phyloP scores from a whole-genome alignment of 2,888 invertebrate species.

The Lymantria dispar region DNA sequence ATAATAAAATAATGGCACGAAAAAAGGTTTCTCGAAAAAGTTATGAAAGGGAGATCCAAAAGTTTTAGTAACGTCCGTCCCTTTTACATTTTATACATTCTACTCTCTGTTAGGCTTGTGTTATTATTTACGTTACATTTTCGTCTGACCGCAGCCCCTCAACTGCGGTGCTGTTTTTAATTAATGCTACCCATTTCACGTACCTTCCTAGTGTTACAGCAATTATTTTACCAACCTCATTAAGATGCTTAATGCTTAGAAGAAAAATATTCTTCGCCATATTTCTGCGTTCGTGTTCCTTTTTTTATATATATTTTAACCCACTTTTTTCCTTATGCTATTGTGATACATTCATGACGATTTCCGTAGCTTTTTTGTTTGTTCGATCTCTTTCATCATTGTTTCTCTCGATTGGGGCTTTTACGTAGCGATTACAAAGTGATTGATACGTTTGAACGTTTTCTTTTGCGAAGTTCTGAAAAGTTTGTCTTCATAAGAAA shows the following conservation, averaged over 20 bases:
- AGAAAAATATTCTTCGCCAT: conserved; percentile 64
- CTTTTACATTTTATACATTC: conserved; percentile 69
- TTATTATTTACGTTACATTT: conserved; percentile 76
- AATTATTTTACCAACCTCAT: conserved; percentile 77
- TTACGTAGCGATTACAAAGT: conserved; percentile 48
- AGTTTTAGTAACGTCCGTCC: conserved; percentile 61
- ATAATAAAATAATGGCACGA: conserved; percentile 75
- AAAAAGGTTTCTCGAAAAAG: conserved; percentile 74
- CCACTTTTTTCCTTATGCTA: conserved; percentile 45
- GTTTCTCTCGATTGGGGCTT: conserved; percentile 52
- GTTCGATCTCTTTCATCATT: conserved; percentile 46
- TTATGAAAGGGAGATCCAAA: conserved; percentile 73
- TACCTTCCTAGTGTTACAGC: conserved; percentile 77
- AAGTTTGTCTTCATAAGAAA: conserved; percentile 17
- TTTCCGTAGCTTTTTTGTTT: conserved; percentile 53
- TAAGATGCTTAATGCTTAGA: conserved; percentile 68
- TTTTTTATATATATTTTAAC: conserved; percentile 11
- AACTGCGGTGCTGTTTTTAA: conserved; percentile 69
- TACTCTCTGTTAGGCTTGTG: conserved; percentile 57
- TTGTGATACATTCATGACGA: conserved; percentile 53
- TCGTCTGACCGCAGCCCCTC: conserved; percentile 64
- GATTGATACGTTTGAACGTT: conserved; percentile 46
- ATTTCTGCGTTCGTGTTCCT: conserved; percentile 42
- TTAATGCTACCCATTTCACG: conserved; percentile 68
- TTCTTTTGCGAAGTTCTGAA: conserved; percentile 21